Evolutionary conservation across 1,140 invertebrate genomes (phyloP), one percentile per base, ranked within the genome.

Genomic region (Latrodectus geometricus): DNA sequence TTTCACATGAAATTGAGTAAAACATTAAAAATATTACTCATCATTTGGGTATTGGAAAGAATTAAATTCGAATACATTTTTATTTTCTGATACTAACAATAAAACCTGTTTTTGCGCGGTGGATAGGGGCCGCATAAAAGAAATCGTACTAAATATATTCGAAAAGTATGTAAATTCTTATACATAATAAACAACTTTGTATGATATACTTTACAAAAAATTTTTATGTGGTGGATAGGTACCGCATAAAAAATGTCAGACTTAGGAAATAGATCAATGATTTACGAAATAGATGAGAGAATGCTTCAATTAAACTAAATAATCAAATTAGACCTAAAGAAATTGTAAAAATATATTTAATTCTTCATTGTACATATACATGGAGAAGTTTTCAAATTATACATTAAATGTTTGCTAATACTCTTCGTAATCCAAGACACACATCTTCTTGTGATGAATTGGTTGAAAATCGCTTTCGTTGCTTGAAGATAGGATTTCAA

Each of bases 401-500:
- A 66, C 54, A 9, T 56, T 56, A 56, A 56, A 56, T 56, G 54
- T 56, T 56, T 56, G 54, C 54, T 14, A 74, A n/a, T 69, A 50
- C 21, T 74, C 52, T 7, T 82, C 21, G 52, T 82, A 23, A 15
- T 66, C 65, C 14, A 82, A 61, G 17, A 82, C 80, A 35, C 21
- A 23, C 52, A 74, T 35, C 70, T 74, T n/a, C 66, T 82, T 82
- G 11, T 54, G 56, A 20, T 20, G 20, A 73, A 82, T 12, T 61
- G 52, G 21, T 82, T 82, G 66, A 73, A 74, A 82, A 65, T 82
- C 23, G 15, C 69, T 82, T 56, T 82, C 52, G 80, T 82, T 52
- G 52, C 69, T 82, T 61, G 66, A 69, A 81, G 66, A 82, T 80
- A 56, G 54, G 54, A 35, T 82, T 20, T 49, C 12, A 73, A 35